Evolutionary conservation across 2,797 vertebrate species (phyloP).

Genomic region (Arnoldichthys spilopterus): DNA sequence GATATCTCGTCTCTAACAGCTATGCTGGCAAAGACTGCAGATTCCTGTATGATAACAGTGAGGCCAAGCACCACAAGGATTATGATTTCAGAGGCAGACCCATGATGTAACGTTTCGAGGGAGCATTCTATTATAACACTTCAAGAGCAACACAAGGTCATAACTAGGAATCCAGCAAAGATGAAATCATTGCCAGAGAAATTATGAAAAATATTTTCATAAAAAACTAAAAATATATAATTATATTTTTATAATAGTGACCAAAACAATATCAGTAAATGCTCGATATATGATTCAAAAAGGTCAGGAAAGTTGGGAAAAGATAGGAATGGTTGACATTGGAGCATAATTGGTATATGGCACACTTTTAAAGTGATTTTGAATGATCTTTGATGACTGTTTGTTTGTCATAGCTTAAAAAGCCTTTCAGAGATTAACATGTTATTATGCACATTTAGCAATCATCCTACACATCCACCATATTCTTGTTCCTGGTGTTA

Average conservation of each 20-base stretch:
- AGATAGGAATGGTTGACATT: too few relatives aligned
- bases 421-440: too few relatives aligned
- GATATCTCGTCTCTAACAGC: slow-evolving; percentile 47
- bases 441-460: neutral
- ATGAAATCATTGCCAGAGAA: slow-evolving; percentile 67
- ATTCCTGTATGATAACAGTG: slow-evolving; percentile 49
- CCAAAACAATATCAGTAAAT: slow-evolving; percentile 63
- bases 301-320: too few relatives aligned
- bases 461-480: neutral
- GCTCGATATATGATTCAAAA: neutral
- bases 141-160: slow-evolving; percentile 63
- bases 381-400: neutral
- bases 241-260: slow-evolving; percentile 68
- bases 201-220: too few relatives aligned
- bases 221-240: slow-evolving; percentile 64
- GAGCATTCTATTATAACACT: slow-evolving; percentile 64
- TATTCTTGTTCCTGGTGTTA: too few relatives aligned
- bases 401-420: neutral
- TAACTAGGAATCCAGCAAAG: slow-evolving; percentile 61
- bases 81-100: slow-evolving; percentile 48
- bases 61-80: slow-evolving; percentile 52
- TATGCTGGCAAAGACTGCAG: slow-evolving; percentile 57
- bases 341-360: neutral
- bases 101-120: slow-evolving; percentile 60
- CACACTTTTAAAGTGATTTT: neutral